phyloP scores from a whole-genome alignment of 2,113 vertebrate genomes.

The Sciurus niger region DNA sequence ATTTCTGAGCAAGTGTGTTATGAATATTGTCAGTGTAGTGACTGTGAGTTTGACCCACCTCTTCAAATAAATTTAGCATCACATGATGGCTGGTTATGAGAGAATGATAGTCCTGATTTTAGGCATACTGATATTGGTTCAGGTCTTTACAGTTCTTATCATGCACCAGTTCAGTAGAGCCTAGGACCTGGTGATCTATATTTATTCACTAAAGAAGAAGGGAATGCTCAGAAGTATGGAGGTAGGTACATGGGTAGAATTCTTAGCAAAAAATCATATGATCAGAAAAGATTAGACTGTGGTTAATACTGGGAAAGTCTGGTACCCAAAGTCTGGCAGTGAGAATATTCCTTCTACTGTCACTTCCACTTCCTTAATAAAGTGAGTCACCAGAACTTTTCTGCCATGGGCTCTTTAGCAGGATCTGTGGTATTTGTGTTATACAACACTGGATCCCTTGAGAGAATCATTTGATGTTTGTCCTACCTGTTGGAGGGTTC shows the following conservation, averaged over 20 bases:
- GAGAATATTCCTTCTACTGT: background rate
- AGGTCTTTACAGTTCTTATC: background rate
- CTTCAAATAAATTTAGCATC: background rate
- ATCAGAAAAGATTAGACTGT: constrained; percentile 30
- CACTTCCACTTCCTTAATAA: background rate
- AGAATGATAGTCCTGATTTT: background rate
- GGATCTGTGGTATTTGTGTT: background rate
- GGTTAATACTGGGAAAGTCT: background rate
- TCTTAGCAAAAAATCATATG: background rate
- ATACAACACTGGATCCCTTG: background rate
- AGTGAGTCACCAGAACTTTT: background rate
- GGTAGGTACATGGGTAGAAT: background rate
- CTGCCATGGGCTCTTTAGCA: background rate
- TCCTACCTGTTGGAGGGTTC: background rate
- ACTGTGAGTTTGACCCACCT: background rate
- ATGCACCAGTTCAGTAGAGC: background rate
- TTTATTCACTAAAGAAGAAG: background rate
- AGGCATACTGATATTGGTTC: background rate
- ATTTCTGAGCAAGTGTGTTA: background rate
- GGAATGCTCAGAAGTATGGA: background rate
- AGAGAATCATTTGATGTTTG: background rate
- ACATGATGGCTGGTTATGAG: background rate
- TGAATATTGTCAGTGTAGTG: background rate
- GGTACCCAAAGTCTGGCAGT: background rate
- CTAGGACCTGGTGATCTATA: background rate